Evolutionary conservation across 2,888 invertebrate species (phyloP), one percentile per base, ranked within the genome.

Genomic region (Cephus nigrinus): DNA sequence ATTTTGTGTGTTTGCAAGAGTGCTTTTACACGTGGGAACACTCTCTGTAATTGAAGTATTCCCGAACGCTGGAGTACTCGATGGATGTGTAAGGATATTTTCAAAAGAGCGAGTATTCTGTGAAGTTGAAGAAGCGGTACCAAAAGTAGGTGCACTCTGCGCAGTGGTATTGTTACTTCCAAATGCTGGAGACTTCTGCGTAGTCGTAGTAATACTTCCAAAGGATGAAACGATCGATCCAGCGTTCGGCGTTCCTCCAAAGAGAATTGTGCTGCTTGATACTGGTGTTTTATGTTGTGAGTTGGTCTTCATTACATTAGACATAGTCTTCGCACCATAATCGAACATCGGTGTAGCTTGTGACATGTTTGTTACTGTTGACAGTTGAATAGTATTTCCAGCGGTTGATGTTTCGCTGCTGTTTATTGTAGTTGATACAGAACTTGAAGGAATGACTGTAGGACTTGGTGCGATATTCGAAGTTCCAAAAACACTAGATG

Each of bases 151-250:
- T 35, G 75, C 15, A 15, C 68, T 74, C 30, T 11, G 82, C 12
- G 78, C 73, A 31, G 9, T 75, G 0, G 74, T 73, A 3, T 75
- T 74, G 11, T 33, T 72, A 31, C 73, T 80, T 12, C 69, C 75
- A 12, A 77, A 77, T 15, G 75, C 34, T 68, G 76, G n/a, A 4
- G 34, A 23, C 9, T 23, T 71, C 11, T 72, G 72, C 1, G 81
- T 11, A 11, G 73, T 78, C 33, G 68, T 11, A 71, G 68, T n/a
- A 11, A 74, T 4, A 73, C 11, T 76, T 30, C 77, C 80, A 34
- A 85, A 82, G 5, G 32, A n/a, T n/a, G 73, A 35, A 34, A 72
- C 73, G 73, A 23, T 75, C 32, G 75, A 71, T 36, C 31, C 71
- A 12, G 74, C 35, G 23, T 71, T 71, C 15, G 71, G 4, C 31